Percentiles rank a stretch among this genome's conserved stretches.
Conservation (phyloP, 2,888 invertebrate species). For the Ptilodon capucinus region DNA sequence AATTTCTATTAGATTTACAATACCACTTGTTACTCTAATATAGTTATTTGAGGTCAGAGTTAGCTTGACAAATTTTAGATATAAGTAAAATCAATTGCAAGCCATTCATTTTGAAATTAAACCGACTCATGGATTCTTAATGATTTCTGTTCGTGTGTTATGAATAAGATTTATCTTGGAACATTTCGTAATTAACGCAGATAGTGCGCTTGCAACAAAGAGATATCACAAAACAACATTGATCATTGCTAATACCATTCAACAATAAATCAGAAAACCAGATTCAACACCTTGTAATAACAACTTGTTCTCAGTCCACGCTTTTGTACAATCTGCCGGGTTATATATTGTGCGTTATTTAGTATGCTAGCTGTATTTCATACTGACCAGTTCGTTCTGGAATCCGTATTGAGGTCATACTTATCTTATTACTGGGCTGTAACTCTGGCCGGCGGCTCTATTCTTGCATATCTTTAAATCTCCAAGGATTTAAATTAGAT, state of each 20-base stretch:
- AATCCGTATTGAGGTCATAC: constrained; percentile 56
- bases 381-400: constrained; percentile 53
- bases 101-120: constrained; percentile 24
- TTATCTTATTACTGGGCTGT: constrained; percentile 55
- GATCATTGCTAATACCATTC: constrained; percentile 66
- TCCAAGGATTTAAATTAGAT: constrained; percentile 33
- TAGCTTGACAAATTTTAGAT: constrained; percentile 26
- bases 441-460: constrained; percentile 42
- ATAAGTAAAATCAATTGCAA: constrained; percentile 23
- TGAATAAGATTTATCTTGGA: constrained; percentile 37
- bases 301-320: constrained; percentile 57
- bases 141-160: constrained; percentile 35
- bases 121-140: constrained; percentile 19
- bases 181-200: constrained; percentile 52
- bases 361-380: constrained; percentile 58
- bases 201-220: constrained; percentile 56
- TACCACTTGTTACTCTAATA: constrained; percentile 19
- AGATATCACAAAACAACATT: constrained; percentile 63
- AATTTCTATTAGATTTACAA: constrained; percentile 30
- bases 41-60: constrained; percentile 24
- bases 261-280: constrained; percentile 72
- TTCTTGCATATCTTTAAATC: constrained; percentile 48
- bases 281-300: constrained; percentile 74
- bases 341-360: constrained; percentile 63
- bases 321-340: constrained; percentile 47